These are phyloP conservation scores for Halcyon badia DNA, from an alignment of 2,797 vertebrate species.

Conservation along the genomic window DNA sequence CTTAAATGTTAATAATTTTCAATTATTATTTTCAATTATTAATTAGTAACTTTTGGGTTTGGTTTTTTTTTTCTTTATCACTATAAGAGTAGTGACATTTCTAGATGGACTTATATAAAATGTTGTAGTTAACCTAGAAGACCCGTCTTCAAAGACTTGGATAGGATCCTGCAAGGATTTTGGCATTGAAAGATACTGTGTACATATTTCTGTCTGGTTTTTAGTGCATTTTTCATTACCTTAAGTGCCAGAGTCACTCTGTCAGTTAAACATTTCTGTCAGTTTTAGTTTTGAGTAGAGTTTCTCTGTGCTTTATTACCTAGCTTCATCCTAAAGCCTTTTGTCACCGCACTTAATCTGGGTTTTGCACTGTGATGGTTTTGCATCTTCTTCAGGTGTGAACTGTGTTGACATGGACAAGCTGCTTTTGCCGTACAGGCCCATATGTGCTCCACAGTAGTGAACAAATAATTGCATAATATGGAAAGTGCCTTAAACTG, in stretches of 20 bases:
- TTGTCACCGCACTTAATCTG: not conserved
- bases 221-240: not conserved
- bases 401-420: not conserved
- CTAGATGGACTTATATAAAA: not conserved
- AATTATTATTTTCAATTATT: not conserved
- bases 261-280: not conserved
- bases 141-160: fast-evolving
- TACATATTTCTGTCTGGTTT: not conserved
- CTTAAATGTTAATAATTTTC: not conserved
- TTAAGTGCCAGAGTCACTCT: not conserved
- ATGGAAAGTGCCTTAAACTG: not conserved
- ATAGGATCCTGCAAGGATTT: not conserved
- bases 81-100: not conserved
- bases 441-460: not conserved
- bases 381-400: not conserved
- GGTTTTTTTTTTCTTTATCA: not conserved
- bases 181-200: not conserved
- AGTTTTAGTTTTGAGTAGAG: not conserved
- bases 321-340: not conserved
- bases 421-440: not conserved
- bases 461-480: not conserved
- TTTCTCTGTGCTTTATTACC: not conserved
- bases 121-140: not conserved
- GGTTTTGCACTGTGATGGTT: not conserved
- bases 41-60: not conserved